Base-by-base conservation (phyloP, 2,113 vertebrate species). In the Phalacrocorax aristotelis region DNA sequence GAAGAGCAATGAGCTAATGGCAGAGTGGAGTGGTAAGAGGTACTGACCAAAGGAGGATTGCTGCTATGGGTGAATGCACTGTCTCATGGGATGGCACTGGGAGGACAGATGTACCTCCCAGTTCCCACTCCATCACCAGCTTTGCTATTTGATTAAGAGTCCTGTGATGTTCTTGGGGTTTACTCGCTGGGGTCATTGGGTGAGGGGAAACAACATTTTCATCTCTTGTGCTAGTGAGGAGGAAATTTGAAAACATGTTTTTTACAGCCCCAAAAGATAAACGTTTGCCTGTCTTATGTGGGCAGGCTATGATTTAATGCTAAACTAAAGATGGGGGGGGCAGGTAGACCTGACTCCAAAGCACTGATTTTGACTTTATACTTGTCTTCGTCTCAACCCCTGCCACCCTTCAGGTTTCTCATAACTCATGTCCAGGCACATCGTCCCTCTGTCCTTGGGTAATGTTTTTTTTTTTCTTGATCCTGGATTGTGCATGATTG, bases 121-220 rank as follows among this genome's bases (percentile, higher is more conserved):
- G 5, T 48, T 74, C 46, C 48, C 10, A 58, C 16, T 38, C 29
- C 14, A 4, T 52, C 23, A n/a, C 16, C 15, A 48, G 30, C 69
- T 68, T 81, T 74, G 15, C 26, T 69, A 2, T 69, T 82, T 69
- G 46, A 46, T 80, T 29, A 65, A 27, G 44, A 91, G 22, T 9
- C 34, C 9, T 0, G 2, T 80, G 44, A 40, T 52, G 11, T 60
- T 80, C 46, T 60, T 0, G 2, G 27, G 30, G 40, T 54, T 49
- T 54, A 62, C 16, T 20, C 1, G 1, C 61, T 40, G 36, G 34
- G 27, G 16, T 68, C 0, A 0, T 55, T 49, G 38, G 30, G n/a
- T 62, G 49, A 82, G 10, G 14, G 22, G 62, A 54, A 61, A 32
- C 20, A 25, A 26, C 2, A 2, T 60, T 72, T 72, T 38, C 8